phyloP scores from a whole-genome alignment of 2,797 vertebrate species.

The Babyrousa celebensis region DNA sequence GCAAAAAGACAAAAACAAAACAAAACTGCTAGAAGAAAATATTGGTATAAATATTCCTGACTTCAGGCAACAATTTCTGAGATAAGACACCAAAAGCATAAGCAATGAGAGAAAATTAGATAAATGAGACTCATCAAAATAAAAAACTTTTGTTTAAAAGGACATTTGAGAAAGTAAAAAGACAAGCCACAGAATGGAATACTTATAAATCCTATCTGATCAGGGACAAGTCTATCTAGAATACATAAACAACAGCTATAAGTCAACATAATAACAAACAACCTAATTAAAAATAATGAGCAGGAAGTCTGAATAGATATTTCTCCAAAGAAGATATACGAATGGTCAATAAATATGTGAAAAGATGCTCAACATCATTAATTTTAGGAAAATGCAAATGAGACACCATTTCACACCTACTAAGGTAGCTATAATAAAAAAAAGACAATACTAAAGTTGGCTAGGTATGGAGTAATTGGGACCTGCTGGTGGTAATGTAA shows the following conservation, averaged over 20 bases:
- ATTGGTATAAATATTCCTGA: not conserved
- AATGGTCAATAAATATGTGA: not conserved
- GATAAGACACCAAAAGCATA: not conserved
- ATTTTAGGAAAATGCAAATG: not conserved
- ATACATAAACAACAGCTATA: constrained; percentile 23
- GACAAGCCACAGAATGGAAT: not conserved
- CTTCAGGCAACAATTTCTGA: not conserved
- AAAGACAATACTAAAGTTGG: not conserved
- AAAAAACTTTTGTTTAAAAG: not conserved
- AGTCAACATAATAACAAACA: not conserved
- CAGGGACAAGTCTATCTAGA: not conserved
- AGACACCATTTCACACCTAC: not conserved
- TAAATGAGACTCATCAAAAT: not conserved
- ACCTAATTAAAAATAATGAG: not conserved
- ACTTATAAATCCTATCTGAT: not conserved
- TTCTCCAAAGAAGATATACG: not conserved
- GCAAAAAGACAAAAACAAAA: not conserved
- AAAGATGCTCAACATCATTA: not conserved
- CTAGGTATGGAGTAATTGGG: not conserved
- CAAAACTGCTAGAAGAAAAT: constrained; percentile 19
- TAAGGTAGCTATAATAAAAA: not conserved
- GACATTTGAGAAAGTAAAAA: not conserved
- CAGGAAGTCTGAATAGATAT: not conserved
- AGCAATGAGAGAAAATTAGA: not conserved
- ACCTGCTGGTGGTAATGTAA: not conserved